Evolutionary conservation across 2,888 invertebrate genomes (phyloP).

Genomic region (Mythimna ferrago): DNA sequence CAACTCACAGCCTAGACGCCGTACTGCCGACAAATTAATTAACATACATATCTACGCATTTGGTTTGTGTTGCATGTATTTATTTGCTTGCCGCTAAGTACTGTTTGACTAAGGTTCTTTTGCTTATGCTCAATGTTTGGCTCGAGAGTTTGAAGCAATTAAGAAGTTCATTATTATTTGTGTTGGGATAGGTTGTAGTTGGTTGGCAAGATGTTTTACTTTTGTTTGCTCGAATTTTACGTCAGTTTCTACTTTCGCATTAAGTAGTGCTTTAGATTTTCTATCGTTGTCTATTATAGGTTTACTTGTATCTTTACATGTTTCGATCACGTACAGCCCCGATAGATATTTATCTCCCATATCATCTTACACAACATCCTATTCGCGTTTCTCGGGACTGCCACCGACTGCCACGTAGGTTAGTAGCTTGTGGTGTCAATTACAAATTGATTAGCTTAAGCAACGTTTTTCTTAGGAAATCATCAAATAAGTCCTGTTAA

Average conservation of each 20-base stretch:
- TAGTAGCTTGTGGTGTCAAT: constrained; percentile 44
- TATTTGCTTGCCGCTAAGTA: constrained; percentile 54
- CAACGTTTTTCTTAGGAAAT: no score
- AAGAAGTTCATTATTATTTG: constrained; percentile 44
- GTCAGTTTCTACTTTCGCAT: constrained; percentile 11
- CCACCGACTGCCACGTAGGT: constrained; percentile 39
- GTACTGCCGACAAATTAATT: constrained; percentile 57
- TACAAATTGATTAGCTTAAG: constrained; percentile 49
- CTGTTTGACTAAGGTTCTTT: constrained; percentile 53
- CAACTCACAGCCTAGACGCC: constrained; percentile 46
- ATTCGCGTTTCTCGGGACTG: constrained; percentile 40
- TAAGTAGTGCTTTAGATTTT: neutral
- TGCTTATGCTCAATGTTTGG: constrained; percentile 37
- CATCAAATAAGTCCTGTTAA: no score
- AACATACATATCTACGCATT: constrained; percentile 55
- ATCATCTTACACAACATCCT: constrained; percentile 54
- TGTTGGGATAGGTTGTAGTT: constrained; percentile 45
- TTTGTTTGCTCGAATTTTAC: constrained; percentile 11
- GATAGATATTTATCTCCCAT: constrained; percentile 24
- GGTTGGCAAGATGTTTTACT: constrained; percentile 20
- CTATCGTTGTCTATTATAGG: neutral
- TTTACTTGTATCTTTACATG: constrained; percentile 30
- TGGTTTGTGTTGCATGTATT: constrained; percentile 54
- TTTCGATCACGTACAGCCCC: constrained; percentile 1
- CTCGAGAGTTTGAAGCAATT: constrained; percentile 30